Conservation (phyloP, 1,140 invertebrate genomes). For the Luehdorfia chinensis region DNA sequence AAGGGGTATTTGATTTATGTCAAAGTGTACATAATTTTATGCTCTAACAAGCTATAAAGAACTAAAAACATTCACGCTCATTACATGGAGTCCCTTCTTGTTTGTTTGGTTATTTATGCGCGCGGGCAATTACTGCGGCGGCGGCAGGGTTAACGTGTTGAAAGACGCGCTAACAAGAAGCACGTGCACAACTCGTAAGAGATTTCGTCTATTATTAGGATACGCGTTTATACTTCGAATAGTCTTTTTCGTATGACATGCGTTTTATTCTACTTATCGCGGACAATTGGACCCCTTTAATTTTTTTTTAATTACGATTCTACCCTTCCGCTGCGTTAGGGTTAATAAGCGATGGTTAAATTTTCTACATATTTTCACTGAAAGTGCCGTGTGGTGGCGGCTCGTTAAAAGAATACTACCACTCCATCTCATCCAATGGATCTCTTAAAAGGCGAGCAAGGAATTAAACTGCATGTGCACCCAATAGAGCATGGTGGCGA, state of each 20-base stretch:
- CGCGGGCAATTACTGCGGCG: conserved; percentile 28
- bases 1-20: conserved; percentile 8
- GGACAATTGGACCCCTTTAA: not conserved
- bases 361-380: too few species aligned
- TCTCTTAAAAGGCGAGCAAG: too few species aligned
- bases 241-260: too few species aligned
- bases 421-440: too few species aligned
- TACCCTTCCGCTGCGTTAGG: not conserved
- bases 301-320: not conserved
- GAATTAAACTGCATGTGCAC: too few species aligned
- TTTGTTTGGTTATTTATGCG: conserved; percentile 30
- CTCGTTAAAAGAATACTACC: too few species aligned
- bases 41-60: conserved; percentile 16
- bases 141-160: conserved; percentile 25
- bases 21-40: conserved; percentile 11
- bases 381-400: too few species aligned
- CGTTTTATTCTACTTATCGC: too few species aligned
- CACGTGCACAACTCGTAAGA: conserved; percentile 13
- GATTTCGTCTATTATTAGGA: not conserved
- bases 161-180: conserved; percentile 29
- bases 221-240: not conserved
- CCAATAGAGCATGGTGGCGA: too few species aligned
- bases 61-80: conserved; percentile 19
- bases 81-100: conserved; percentile 22
- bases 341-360: too few species aligned